A percentile compares a stretch with the other conserved stretches of the same genome.
These are phyloP conservation scores for Micoletzkya japonica DNA, from an alignment of 2,888 invertebrate species.

Conservation along the genomic window DNA sequence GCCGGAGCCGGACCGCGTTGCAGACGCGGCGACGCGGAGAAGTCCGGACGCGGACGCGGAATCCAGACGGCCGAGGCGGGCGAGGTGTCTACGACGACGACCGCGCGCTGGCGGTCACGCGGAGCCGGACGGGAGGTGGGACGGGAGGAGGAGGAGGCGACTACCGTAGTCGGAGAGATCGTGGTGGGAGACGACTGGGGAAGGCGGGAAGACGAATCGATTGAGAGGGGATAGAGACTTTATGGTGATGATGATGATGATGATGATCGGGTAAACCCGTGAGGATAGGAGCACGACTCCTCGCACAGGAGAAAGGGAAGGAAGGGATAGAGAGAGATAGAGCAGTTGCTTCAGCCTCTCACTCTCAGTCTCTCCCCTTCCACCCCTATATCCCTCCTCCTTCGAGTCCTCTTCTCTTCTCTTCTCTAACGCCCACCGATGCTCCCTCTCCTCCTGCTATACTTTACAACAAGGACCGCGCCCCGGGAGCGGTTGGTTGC, in stretches of 20 bases:
- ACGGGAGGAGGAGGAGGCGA: no score
- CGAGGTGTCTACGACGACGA: background rate
- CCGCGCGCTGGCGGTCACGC: slow-evolving; percentile 6
- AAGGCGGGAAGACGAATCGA: no score
- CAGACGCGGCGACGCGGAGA: background rate
- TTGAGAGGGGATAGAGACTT: background rate
- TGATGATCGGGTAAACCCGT: no score
- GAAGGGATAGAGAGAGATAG: no score
- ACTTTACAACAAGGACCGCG: background rate
- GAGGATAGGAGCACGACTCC: no score
- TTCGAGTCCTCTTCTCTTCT: background rate
- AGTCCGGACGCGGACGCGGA: slow-evolving; percentile 12
- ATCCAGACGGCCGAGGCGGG: slow-evolving; percentile 9
- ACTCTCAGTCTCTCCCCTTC: background rate
- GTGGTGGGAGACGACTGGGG: no score
- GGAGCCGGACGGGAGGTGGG: slow-evolving; percentile 13
- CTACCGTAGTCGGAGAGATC: no score
- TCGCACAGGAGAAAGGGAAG: no score
- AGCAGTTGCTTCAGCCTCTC: background rate
- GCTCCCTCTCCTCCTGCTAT: background rate
- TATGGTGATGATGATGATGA: background rate
- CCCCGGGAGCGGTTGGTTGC: background rate
- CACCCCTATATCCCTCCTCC: background rate
- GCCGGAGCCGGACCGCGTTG: background rate
- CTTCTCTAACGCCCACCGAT: background rate